Evolutionary conservation across 2,113 vertebrate species (phyloP).

Genomic region (Erpornis zantholeuca): DNA sequence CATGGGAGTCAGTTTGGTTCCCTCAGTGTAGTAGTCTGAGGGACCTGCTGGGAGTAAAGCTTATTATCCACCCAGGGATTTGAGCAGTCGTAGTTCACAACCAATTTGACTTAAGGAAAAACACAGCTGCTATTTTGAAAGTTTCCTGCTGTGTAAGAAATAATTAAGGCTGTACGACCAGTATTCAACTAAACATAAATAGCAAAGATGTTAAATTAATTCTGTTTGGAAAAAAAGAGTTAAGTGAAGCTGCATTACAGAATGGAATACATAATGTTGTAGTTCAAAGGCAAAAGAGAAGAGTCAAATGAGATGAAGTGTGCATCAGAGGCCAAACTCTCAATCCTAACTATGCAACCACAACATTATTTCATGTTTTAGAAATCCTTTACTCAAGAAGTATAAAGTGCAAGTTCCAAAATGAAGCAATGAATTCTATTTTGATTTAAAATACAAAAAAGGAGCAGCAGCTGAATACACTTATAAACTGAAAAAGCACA

Average conservation of each 20-base stretch:
- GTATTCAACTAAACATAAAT: not conserved
- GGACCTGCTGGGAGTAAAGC: conserved; percentile 7
- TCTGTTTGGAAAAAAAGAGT: not conserved
- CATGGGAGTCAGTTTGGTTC: not conserved
- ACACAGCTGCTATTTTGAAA: conserved; percentile 56
- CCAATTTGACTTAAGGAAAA: conserved; percentile 50
- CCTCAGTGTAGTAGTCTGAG: not conserved
- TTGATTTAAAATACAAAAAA: not conserved
- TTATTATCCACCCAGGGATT: conserved; percentile 35
- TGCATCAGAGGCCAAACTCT: not conserved
- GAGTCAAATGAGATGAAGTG: not conserved
- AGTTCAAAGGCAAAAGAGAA: not conserved
- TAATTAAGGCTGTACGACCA: conserved; percentile 37
- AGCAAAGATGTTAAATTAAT: not conserved
- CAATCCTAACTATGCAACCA: not conserved
- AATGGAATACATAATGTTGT: not conserved
- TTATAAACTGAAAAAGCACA: not conserved
- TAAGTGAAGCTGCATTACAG: not conserved
- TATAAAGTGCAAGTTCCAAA: not conserved
- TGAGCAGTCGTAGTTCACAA: conserved; percentile 12
- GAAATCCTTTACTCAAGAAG: not conserved
- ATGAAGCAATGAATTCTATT: not conserved
- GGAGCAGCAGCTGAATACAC: not conserved
- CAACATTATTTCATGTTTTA: not conserved
- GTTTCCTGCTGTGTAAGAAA: conserved; percentile 62